Base-by-base conservation (phyloP, 1,140 invertebrate genomes). In the Drosophila tristis region DNA sequence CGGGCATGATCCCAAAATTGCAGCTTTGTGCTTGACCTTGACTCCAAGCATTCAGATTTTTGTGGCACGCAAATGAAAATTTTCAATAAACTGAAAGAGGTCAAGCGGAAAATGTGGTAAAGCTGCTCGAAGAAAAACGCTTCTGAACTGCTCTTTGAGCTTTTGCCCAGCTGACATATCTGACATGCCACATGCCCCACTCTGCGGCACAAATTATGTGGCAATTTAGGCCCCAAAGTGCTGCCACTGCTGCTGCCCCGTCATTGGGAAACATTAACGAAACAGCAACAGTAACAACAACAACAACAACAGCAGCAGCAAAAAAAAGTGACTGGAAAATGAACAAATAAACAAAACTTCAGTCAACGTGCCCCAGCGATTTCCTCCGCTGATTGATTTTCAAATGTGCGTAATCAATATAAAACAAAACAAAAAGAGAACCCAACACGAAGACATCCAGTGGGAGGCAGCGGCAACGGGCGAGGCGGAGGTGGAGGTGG, bases 271-370 rank as follows among this genome's bases (percentile, higher is more conserved):
- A 43, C 13, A 64, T 67, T 67, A 78, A 58, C 57, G 70, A 45
- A 56, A 13, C 9, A 11, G 25, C 55, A 49, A 20, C 9, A 26
- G n/a, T n/a, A n/a, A n/a, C n/a, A n/a, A n/a, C n/a, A n/a, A n/a
- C n/a, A n/a, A n/a, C 9, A 16, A 16, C 15, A 45, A 25, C 6
- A 23, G 4, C 23, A 43, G n/a, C 9, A 11, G 25, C 55, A 49
- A 20, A 5, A 26, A 67, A 8, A 44, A 48, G 42, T 25, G 48
- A 65, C 56, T 72, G 54, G 9, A 51, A 67, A 81, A 73, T 50
- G 74, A 61, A 78, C 68, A 81, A 82, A 81, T 81, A 81, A 81
- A 81, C 78, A 81, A 81, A 78, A 82, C 78, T 81, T 81, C 79
- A 81, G 79, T 81, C 78, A 80, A 80, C 75, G 78, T 64, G 62